Base-by-base conservation (phyloP, 1,140 invertebrate species). In the Hyposmocoma kahamanoa region DNA sequence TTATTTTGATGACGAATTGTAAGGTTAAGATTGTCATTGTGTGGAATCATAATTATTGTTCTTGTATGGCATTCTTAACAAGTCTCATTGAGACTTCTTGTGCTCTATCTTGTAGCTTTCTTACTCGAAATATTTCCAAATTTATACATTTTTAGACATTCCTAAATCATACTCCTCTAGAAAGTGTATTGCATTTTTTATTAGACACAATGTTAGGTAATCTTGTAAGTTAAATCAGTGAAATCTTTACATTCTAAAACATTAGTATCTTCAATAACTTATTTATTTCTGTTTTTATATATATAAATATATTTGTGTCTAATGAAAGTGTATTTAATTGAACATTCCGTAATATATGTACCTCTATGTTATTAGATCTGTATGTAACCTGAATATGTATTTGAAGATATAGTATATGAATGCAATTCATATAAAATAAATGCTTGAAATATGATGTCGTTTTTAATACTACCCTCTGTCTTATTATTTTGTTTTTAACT, bases 1-100 rank as follows among this genome's bases (percentile, higher is more conserved):
- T 87, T 97, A 94, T 86, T 97, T 90, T 86, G 96, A 97, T 56
- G 76, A 77, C 60, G 79, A 83, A 56, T 83, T n/a, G n/a, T n/a
- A 71, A 71, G 18, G 21, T 13, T 26, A 6, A 26, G 24, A 26
- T 11, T 26, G 5, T 26, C 11, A 5, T 26, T n/a, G n/a, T n/a
- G n/a, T n/a, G n/a, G 19, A 32, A 19, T 9, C 26, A 30, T 20
- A 45, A 34, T 10, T 38, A 34, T 17, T 36, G 32, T 43, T n/a
- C n/a, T n/a, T n/a, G n/a, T n/a, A n/a, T n/a, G n/a, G n/a, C n/a
- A n/a, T n/a, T n/a, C n/a, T n/a, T n/a, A n/a, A n/a, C n/a, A n/a
- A n/a, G n/a, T n/a, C n/a, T n/a, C n/a, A n/a, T n/a, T n/a, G n/a
- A n/a, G n/a, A n/a, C n/a, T n/a, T n/a, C 2, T 36, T 45, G 15